Evolutionary conservation across 2,113 vertebrate genomes (phyloP).

Genomic region (Lampris incognitus): DNA sequence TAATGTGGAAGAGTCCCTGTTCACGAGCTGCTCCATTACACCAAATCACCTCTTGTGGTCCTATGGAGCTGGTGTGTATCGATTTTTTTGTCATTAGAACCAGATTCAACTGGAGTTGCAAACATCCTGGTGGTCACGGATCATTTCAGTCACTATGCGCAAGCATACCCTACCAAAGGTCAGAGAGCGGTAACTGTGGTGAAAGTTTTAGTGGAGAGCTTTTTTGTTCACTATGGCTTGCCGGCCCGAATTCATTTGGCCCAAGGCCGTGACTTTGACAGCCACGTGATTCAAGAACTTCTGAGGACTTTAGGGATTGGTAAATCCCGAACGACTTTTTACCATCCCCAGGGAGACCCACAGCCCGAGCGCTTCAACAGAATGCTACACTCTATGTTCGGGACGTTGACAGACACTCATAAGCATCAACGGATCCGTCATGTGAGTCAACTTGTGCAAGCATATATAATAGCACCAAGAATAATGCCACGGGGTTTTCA

Average conservation of each 20-base stretch:
- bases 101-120: not conserved
- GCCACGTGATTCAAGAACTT: not conserved
- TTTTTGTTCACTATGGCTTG: not conserved
- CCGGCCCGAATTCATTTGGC: too few relatives aligned
- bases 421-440: not conserved
- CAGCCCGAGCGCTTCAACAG: not conserved
- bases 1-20: not conserved
- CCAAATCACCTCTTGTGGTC: not conserved
- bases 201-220: not conserved
- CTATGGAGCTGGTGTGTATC: constrained; percentile 4
- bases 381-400: not conserved
- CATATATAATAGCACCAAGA: too few relatives aligned
- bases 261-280: not conserved
- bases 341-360: constrained; percentile 1
- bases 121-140: constrained; percentile 6
- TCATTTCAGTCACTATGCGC: constrained; percentile 4
- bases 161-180: not conserved
- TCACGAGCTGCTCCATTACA: not conserved
- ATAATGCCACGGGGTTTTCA: not conserved
- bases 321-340: not conserved
- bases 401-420: not conserved
- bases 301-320: not conserved
- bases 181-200: constrained; percentile 1
- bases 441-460: too few relatives aligned
- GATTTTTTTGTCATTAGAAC: constrained; percentile 9